A percentile compares a stretch with the other conserved stretches of the same genome.
Evolutionary conservation across 2,797 vertebrate genomes (phyloP).

Genomic region (Muscicapa striata): DNA sequence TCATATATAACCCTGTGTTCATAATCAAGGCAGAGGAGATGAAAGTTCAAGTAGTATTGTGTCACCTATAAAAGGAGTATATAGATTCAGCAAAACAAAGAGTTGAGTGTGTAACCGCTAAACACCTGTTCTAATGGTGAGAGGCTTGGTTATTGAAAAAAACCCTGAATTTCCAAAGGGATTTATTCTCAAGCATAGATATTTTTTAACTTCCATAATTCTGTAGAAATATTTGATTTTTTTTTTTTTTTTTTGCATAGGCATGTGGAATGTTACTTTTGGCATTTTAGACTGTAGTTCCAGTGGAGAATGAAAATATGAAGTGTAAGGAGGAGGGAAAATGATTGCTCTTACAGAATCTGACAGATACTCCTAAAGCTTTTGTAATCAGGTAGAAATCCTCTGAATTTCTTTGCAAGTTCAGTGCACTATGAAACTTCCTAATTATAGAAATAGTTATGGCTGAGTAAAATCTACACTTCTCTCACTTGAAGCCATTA

Average conservation of each 20-base stretch:
- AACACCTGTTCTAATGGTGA: neutral
- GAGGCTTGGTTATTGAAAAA: neutral
- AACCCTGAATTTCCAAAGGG: neutral
- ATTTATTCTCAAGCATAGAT: neutral
- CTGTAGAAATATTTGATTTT: neutral
- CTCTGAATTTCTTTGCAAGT: neutral
- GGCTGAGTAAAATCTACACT: neutral
- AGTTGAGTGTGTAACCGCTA: rapidly evolving
- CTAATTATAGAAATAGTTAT: neutral
- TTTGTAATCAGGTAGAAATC: neutral
- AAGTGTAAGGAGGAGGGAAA: neutral
- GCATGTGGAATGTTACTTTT: neutral
- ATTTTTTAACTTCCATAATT: neutral
- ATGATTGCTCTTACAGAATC: neutral
- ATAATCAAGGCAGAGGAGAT: neutral
- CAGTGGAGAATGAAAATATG: neutral
- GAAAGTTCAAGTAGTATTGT: neutral
- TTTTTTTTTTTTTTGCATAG: neutral
- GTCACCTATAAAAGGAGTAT: neutral
- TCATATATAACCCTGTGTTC: neutral
- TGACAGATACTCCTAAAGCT: neutral
- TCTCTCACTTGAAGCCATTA: neutral
- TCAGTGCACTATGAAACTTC: neutral
- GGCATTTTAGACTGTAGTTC: neutral
- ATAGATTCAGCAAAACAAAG: neutral